These are phyloP conservation scores for Montifringilla adamsi DNA, from an alignment of 2,113 vertebrate genomes.

Conservation along the genomic window DNA sequence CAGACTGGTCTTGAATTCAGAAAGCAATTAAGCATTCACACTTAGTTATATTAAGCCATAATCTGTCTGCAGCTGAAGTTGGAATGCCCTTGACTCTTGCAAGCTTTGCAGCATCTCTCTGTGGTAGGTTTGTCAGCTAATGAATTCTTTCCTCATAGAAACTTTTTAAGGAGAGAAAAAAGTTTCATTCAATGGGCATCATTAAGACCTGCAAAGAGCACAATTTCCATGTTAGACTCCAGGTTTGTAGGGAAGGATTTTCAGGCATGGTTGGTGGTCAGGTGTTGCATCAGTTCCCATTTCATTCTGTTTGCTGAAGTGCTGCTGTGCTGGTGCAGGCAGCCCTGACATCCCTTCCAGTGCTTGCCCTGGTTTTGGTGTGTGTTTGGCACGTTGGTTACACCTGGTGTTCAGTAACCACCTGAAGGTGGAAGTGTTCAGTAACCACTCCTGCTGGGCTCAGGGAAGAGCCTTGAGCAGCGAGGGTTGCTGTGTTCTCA, in stretches of 20 bases:
- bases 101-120: background rate
- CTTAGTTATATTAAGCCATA: background rate
- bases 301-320: background rate
- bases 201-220: background rate
- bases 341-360: background rate
- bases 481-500: fast-evolving
- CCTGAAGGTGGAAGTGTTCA: background rate
- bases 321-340: background rate
- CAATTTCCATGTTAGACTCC: background rate
- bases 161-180: background rate
- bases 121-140: background rate
- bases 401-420: background rate
- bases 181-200: background rate
- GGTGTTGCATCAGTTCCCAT: background rate
- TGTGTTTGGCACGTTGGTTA: background rate
- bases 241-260: background rate
- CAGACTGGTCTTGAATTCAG: background rate
- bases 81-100: background rate
- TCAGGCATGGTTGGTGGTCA: background rate
- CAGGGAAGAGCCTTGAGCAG: background rate
- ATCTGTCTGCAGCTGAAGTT: background rate
- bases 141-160: background rate
- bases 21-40: slow-evolving; percentile 10
- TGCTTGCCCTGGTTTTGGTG: background rate
- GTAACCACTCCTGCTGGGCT: background rate